A percentile compares a stretch with the other conserved stretches of the same genome.
Evolutionary conservation across 2,797 vertebrate species (phyloP).

Genomic region (Hafferia zeledoni): DNA sequence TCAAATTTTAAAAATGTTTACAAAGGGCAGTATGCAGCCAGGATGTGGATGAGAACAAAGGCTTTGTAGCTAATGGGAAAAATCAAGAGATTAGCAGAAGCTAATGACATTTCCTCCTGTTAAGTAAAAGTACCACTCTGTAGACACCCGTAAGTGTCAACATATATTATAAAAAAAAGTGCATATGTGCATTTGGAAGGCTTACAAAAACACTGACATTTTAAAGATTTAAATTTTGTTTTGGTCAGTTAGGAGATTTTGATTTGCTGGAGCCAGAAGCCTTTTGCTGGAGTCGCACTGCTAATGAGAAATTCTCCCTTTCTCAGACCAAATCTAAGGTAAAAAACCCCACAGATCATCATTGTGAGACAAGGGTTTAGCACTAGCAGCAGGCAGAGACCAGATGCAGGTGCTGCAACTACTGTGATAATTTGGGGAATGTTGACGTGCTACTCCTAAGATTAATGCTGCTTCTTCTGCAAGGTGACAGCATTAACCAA

Average conservation of each 20-base stretch:
- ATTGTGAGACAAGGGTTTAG: background rate
- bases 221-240: background rate
- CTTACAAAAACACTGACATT: background rate
- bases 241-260: background rate
- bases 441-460: background rate
- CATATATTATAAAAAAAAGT: background rate
- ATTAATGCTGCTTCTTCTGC: conserved; percentile 25
- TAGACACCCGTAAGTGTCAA: background rate
- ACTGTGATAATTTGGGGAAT: background rate
- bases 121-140: background rate
- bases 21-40: background rate
- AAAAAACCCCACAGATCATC: background rate
- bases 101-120: background rate
- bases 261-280: background rate
- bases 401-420: background rate
- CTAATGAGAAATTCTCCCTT: background rate
- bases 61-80: background rate
- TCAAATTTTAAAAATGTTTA: background rate
- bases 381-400: background rate
- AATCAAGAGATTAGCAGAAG: background rate
- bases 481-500: background rate
- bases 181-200: background rate
- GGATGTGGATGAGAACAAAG: background rate
- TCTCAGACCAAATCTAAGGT: background rate
- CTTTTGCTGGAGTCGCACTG: background rate